These are phyloP conservation scores for Latheticus oryzae DNA, from an alignment of 2,888 invertebrate species.

Conservation along the genomic window DNA sequence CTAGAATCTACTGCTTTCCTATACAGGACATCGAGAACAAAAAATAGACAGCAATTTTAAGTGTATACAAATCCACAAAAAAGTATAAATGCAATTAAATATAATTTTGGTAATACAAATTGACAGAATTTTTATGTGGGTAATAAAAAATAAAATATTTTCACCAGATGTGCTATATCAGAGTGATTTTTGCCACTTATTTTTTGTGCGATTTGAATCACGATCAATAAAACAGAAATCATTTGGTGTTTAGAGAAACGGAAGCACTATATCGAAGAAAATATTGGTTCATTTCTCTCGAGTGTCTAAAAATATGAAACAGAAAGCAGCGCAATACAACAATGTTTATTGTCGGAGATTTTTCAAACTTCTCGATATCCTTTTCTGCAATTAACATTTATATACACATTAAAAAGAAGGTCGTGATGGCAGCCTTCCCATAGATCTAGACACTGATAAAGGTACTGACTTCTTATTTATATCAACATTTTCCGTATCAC, in stretches of 20 bases:
- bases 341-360: conserved; percentile 4
- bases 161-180: no score
- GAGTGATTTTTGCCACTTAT: no score
- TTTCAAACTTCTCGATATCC: conserved; percentile 16
- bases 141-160: no score
- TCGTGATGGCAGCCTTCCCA: conserved; percentile 57
- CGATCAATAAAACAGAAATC: no score
- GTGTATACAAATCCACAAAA: no score
- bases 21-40: conserved; percentile 27
- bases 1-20: conserved; percentile 40
- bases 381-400: conserved; percentile 3
- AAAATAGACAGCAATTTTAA: neutral
- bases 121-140: no score
- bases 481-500: conserved; percentile 42
- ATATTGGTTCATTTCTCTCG: conserved; percentile 7
- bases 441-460: conserved; percentile 50
- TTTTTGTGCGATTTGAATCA: no score
- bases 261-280: conserved; percentile 8
- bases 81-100: no score
- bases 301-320: conserved; percentile 17
- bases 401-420: conserved; percentile 57
- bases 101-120: no score
- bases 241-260: no score
- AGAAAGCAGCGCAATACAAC: conserved; percentile 2
- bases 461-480: conserved; percentile 52